Base-by-base conservation (phyloP, 1,140 invertebrate species). In the Zophobas morio region DNA sequence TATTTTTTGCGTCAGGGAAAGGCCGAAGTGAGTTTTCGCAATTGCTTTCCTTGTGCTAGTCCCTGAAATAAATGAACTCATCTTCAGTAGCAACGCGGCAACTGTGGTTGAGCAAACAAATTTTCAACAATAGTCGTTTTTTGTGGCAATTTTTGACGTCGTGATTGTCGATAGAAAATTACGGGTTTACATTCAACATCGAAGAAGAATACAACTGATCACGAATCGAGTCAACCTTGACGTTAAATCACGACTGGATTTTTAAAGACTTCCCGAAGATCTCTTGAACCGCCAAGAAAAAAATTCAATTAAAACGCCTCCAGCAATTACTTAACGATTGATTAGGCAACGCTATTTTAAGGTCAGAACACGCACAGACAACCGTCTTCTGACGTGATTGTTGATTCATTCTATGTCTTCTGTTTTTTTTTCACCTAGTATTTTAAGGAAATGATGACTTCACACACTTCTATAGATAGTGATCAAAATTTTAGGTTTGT, bases 121-220 rank as follows among this genome's bases (percentile, higher is more conserved):
- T 20, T 20, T 20, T 20, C 42, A 46, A 46, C 42, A 46, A 8
- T 46, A 4, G 3, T 46, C 8, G 8, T 46, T 3, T 46, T 8
- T 8, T 46, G 8, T 46, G 3, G 8, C 3, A 46, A 46, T 46
- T 46, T 46, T 4, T 56, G 6, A 60, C 6, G 35, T 8, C 6
- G 8, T 8, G 8, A 60, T 36, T 35, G 2, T 53, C 49, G 20
- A 32, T 53, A 60, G 56, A 8, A 60, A 66, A 66, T 66, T 66
- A 66, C 6, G 6, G 37, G 35, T 57, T 57, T 63, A 63, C 57
- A 40, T 40, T 40, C 37, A 66, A 42, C 40, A 6, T 37, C 35
- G 35, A 63, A 66, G 40, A 66, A 42, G 60, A 66, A 20, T 20
- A 40, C 49, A 51, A 51, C 4, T 20, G 20, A 51, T 51, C 49